Base-by-base conservation (phyloP, 2,113 vertebrate genomes). In the Pelodiscus sinensis region DNA sequence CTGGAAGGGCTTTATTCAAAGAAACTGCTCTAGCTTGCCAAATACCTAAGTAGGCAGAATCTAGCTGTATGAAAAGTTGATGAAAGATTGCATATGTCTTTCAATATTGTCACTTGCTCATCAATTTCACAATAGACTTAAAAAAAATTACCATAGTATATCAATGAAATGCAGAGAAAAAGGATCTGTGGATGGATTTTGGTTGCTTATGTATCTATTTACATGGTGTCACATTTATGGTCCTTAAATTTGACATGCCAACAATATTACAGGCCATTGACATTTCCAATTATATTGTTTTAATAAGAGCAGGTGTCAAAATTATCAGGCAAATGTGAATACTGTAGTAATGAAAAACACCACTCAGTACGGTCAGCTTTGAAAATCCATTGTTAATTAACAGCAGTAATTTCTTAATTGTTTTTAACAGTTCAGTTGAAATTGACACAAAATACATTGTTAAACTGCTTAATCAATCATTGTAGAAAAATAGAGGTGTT, bases 401-500 rank as follows among this genome's bases (percentile, higher is more conserved):
- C 92, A 96, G 88, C 97, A 96, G 97, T 97, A 96, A 96, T 86
- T 96, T 96, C 97, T 97, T 96, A 96, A 92, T 97, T 94, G 81
- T 86, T 95, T 62, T 96, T 96, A 97, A 97, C 97, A 97, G 92
- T 90, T 94, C 92, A 83, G 89, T 93, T 82, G 93, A 97, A 95
- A 97, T 97, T 97, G 97, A 97, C 97, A 98, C 96, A 98, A 98
- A 98, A 98, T 97, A 98, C 97, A 97, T 97, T 91, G 97, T 97
- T 96, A 96, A 98, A 97, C 94, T 93, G 90, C 96, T 97, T 98
- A 97, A 97, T 97, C 96, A 96, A 92, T 96, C 96, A 92, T 95
- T 94, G 97, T 98, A 98, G 97, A 98, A 98, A 98, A 98, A 98
- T 98, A 98, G 97, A 98, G 98, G 90, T 96, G 97, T 98, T 96